Percentiles rank a stretch among this genome's conserved stretches.
Evolutionary conservation across 2,113 vertebrate species (phyloP).

Genomic region (Megalops atlanticus): DNA sequence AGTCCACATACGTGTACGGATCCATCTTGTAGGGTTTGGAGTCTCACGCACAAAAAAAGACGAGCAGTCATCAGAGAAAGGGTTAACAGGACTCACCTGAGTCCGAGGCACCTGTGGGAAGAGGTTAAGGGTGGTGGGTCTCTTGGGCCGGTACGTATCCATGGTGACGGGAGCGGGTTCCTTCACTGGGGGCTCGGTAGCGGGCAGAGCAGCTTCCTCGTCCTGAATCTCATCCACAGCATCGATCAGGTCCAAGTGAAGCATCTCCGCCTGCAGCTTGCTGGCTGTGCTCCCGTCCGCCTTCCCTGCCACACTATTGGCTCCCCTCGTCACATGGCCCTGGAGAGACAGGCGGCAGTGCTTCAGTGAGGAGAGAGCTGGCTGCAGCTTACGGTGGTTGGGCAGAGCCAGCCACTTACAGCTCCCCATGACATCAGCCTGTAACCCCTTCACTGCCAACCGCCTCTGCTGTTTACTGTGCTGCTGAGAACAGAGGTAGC

Average conservation of each 20-base stretch:
- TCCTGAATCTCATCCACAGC: constrained; percentile 78
- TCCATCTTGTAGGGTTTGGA: not conserved
- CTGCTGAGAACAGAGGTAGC: constrained; percentile 31
- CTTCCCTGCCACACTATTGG: constrained; percentile 72
- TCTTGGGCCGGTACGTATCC: constrained; percentile 91
- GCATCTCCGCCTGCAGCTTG: constrained; percentile 89
- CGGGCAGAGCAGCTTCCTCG: constrained; percentile 64
- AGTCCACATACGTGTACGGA: not conserved
- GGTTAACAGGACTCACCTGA: constrained; percentile 74
- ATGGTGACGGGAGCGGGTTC: constrained; percentile 75
- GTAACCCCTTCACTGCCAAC: constrained; percentile 45
- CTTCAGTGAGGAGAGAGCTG: constrained; percentile 48
- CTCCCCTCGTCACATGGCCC: constrained; percentile 80
- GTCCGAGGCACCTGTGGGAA: constrained; percentile 93
- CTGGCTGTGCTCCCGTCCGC: constrained; percentile 78
- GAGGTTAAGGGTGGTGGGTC: constrained; percentile 95
- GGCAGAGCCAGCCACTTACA: constrained; percentile 59
- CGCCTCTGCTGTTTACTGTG: constrained; percentile 15
- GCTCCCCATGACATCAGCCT: constrained; percentile 48
- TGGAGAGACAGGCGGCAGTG: constrained; percentile 62
- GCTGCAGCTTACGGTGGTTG: constrained; percentile 45
- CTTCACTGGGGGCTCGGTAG: constrained; percentile 60
- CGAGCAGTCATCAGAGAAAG: not conserved
- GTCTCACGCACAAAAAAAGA: constrained; percentile 39
- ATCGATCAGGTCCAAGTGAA: constrained; percentile 92